A percentile compares a stretch with the other conserved stretches of the same genome.
phyloP scores from a whole-genome alignment of 2,888 invertebrate species.

The Tenthredo distinguenda region DNA sequence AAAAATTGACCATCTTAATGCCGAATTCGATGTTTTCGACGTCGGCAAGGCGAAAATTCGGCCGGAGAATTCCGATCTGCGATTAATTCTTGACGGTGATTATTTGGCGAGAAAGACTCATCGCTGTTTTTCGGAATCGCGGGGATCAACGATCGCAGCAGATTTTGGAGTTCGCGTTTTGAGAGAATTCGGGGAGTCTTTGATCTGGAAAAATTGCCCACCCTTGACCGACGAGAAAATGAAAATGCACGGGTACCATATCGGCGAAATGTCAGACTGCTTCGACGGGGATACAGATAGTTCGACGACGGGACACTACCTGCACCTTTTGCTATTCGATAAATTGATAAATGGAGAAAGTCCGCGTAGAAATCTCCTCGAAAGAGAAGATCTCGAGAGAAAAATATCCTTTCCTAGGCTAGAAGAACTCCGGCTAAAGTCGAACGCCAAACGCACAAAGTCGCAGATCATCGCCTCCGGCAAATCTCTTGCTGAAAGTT shows the following conservation, averaged over 20 bases:
- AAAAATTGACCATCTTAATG: constrained; percentile 6
- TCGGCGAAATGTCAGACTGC: constrained; percentile 53
- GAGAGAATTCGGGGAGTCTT: background rate
- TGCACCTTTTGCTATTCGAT: constrained; percentile 58
- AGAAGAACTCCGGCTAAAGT: background rate
- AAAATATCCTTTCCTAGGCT: constrained; percentile 17
- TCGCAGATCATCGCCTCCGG: background rate
- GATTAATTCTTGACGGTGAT: constrained; percentile 64
- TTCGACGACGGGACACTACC: constrained; percentile 55
- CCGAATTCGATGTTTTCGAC: constrained; percentile 19
- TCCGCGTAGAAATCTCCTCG: background rate
- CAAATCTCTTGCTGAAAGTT: background rate
- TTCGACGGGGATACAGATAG: constrained; percentile 52
- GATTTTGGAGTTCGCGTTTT: constrained; percentile 2
- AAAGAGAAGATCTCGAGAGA: constrained; percentile 14
- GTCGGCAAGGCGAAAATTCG: background rate
- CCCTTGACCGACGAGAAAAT: background rate
- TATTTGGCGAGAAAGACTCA: constrained; percentile 47
- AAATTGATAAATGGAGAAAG: constrained; percentile 57
- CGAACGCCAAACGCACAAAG: constrained; percentile 12
- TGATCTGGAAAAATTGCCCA: constrained; percentile 10
- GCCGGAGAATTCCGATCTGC: constrained; percentile 34
- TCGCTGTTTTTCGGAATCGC: background rate
- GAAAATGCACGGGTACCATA: constrained; percentile 41
- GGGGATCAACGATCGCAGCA: background rate